Evolutionary conservation across 2,797 vertebrate species (phyloP).

Genomic region (Pachyuromys duprasi): DNA sequence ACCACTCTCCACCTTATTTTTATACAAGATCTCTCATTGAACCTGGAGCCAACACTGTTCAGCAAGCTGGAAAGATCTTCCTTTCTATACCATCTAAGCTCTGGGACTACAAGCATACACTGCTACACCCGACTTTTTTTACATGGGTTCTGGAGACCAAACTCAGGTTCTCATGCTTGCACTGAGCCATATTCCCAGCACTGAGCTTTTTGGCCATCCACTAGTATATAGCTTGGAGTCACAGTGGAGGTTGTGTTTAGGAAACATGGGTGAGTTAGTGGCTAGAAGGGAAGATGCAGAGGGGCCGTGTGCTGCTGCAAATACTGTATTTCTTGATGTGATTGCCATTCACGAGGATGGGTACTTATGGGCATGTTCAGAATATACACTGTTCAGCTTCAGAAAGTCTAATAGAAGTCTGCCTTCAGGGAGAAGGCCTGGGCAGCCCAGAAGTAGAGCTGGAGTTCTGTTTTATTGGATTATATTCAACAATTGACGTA

Average conservation of each 20-base stretch:
- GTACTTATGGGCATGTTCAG: background rate
- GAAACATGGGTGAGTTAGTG: background rate
- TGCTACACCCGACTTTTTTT: background rate
- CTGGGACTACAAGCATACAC: background rate
- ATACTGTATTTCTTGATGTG: background rate
- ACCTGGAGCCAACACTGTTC: background rate
- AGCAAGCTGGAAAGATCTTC: background rate
- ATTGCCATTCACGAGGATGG: background rate
- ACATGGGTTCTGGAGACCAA: background rate
- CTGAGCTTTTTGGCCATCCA: background rate
- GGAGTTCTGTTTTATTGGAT: constrained; percentile 14
- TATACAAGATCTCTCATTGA: background rate
- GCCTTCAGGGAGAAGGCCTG: background rate
- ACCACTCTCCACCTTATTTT: background rate
- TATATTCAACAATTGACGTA: constrained; percentile 3
- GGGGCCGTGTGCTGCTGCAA: background rate
- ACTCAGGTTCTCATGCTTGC: background rate
- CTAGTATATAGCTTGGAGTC: background rate
- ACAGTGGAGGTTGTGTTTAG: background rate
- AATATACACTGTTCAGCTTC: background rate
- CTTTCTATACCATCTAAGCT: background rate
- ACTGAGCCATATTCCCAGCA: background rate
- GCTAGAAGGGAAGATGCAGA: background rate
- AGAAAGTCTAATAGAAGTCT: background rate
- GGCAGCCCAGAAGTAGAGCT: background rate